Conservation (phyloP, 2,113 vertebrate genomes). For the Thryonomys swinderianus region DNA sequence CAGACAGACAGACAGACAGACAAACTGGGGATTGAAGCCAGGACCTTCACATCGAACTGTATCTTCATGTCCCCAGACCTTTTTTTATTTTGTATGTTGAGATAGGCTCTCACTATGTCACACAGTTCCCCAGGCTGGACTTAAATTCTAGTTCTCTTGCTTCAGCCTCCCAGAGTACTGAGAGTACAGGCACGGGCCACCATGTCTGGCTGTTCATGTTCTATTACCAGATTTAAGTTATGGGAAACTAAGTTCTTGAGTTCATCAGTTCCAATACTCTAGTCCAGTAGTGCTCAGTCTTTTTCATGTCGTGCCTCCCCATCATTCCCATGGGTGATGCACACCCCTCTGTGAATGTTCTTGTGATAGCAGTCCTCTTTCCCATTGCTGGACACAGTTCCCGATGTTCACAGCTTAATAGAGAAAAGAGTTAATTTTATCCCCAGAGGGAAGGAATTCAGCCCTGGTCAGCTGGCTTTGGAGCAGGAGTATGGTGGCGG, state of each 20-base stretch:
- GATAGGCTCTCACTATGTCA: not conserved
- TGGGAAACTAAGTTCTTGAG: slow-evolving; percentile 39
- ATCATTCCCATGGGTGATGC: not conserved
- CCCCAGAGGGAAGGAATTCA: not conserved
- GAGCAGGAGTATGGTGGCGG: not conserved
- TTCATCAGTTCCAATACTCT: not conserved
- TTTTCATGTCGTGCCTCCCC: not conserved
- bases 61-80: not conserved
- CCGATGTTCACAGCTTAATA: not conserved
- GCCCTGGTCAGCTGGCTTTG: not conserved
- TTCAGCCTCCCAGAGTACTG: not conserved
- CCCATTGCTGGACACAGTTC: not conserved
- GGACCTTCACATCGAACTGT: not conserved
- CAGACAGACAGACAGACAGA: not conserved
- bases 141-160: not conserved
- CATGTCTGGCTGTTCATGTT: not conserved
- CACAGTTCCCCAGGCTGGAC: not conserved
- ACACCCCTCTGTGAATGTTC: not conserved
- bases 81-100: not conserved
- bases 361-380: not conserved
- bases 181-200: not conserved
- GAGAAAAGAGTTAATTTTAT: not conserved
- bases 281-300: not conserved
- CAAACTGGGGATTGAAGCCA: not conserved
- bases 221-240: not conserved